These are phyloP conservation scores for Sebastolobus alascanus DNA, from an alignment of 2,797 vertebrate genomes.

Conservation along the genomic window DNA sequence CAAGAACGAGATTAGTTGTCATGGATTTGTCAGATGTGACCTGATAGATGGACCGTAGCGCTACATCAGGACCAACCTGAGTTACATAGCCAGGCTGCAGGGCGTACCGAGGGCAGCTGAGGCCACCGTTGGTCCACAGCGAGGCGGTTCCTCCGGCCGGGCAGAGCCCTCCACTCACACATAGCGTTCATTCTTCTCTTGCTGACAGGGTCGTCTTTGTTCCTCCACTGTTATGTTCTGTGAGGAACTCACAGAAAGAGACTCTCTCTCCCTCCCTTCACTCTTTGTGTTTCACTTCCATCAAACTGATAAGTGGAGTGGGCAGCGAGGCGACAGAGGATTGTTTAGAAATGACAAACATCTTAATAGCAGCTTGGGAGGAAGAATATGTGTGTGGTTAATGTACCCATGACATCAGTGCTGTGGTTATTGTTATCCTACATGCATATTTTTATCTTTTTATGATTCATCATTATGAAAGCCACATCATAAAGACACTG, in stretches of 20 bases:
- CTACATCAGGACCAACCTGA: neutral
- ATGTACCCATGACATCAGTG: slow-evolving; percentile 31
- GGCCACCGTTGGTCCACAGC: slow-evolving; percentile 48
- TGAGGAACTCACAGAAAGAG: slow-evolving; percentile 36
- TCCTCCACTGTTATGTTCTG: slow-evolving; percentile 35
- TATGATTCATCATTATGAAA: slow-evolving; percentile 25
- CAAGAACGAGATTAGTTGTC: neutral
- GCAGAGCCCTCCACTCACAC: slow-evolving; percentile 35
- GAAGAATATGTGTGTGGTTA: slow-evolving; percentile 32
- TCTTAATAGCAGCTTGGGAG: slow-evolving; percentile 58
- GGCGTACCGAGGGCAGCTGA: slow-evolving; percentile 47
- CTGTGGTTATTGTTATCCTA: slow-evolving; percentile 10
- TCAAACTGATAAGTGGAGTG: slow-evolving; percentile 57
- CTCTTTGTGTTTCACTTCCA: slow-evolving; percentile 44
- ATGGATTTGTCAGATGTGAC: too few species aligned
- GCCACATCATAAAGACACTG: neutral
- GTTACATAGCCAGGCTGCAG: neutral
- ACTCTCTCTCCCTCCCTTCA: neutral
- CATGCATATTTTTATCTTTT: neutral
- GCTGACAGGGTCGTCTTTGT: slow-evolving; percentile 76
- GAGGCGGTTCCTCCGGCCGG: slow-evolving; percentile 44
- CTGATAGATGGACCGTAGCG: neutral
- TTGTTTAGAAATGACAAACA: slow-evolving; percentile 67
- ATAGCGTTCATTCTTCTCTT: slow-evolving; percentile 64
- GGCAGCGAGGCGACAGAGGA: slow-evolving; percentile 46